A percentile compares a stretch with the other conserved stretches of the same genome.
phyloP scores from a whole-genome alignment of 1,140 invertebrate species.

The Stegodyphus mimosarum region DNA sequence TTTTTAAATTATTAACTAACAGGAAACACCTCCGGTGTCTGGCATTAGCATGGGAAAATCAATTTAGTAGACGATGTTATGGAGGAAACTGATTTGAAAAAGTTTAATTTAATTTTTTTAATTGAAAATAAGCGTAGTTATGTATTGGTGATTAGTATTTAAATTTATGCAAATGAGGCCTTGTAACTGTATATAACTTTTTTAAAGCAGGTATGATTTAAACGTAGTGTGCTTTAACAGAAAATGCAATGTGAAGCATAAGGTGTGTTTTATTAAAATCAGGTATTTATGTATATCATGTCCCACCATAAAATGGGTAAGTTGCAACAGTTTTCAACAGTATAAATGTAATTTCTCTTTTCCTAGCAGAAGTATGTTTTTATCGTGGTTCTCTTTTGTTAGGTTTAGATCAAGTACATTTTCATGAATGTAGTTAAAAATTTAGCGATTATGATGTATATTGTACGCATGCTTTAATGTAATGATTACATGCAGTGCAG shows the following conservation, averaged over 20 bases:
- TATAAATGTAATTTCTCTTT: neutral
- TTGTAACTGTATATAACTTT: neutral
- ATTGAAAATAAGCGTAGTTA: neutral
- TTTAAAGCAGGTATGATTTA: neutral
- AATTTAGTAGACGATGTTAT: conserved; percentile 11
- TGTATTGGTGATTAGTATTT: neutral
- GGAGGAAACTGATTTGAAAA: neutral
- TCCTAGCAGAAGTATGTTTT: neutral
- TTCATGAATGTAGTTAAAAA: neutral
- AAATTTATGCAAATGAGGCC: neutral
- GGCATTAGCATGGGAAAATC: neutral
- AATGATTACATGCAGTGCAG: neutral
- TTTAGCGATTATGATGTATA: neutral
- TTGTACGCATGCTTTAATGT: neutral
- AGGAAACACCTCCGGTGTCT: neutral
- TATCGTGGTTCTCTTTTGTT: neutral
- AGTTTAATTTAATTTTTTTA: neutral
- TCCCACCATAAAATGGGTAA: conserved; percentile 56
- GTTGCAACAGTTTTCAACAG: neutral
- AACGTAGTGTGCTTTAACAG: neutral
- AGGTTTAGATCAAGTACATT: neutral
- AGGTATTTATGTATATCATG: conserved; percentile 23
- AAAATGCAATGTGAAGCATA: neutral
- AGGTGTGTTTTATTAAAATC: neutral
- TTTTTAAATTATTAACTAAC: neutral